Conservation (phyloP, 2,888 invertebrate species). For the Hemicrepidius hirtus region DNA sequence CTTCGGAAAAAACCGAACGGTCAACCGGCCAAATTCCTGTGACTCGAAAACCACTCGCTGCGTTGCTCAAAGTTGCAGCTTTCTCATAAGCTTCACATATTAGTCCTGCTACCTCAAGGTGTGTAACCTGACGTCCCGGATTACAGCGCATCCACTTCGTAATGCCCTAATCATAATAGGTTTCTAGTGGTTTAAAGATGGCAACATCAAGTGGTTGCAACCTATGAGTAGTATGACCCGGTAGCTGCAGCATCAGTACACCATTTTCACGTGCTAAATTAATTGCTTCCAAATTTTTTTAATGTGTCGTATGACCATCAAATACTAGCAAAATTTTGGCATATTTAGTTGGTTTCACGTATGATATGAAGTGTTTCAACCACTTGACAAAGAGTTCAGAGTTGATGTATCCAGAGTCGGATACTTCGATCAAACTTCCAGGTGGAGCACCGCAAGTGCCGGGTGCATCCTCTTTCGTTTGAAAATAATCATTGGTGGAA, state of each 20-base stretch:
- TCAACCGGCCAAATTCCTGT: constrained; percentile 52
- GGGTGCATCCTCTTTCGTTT: constrained; percentile 51
- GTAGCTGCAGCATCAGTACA: constrained; percentile 58
- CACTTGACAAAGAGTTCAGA: constrained; percentile 57
- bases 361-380: constrained; percentile 65
- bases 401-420: constrained; percentile 57
- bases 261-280: constrained; percentile 54
- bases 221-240: constrained; percentile 59
- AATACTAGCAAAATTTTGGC: constrained; percentile 58
- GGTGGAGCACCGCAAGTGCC: constrained; percentile 45
- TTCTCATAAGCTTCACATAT: constrained; percentile 48
- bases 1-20: constrained; percentile 42
- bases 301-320: too few relatives aligned
- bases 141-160: background rate
- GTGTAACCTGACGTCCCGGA: background rate
- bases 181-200: constrained; percentile 31
- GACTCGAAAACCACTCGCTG: constrained; percentile 47
- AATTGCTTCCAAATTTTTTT: too few relatives aligned
- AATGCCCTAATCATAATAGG: constrained; percentile 2
- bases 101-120: background rate
- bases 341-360: constrained; percentile 54
- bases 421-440: constrained; percentile 39
- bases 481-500: constrained; percentile 59
- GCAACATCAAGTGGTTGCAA: too few relatives aligned
- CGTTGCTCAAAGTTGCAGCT: constrained; percentile 49